Base-by-base conservation (phyloP, 2,888 invertebrate genomes). In the Melanophora roralis region DNA sequence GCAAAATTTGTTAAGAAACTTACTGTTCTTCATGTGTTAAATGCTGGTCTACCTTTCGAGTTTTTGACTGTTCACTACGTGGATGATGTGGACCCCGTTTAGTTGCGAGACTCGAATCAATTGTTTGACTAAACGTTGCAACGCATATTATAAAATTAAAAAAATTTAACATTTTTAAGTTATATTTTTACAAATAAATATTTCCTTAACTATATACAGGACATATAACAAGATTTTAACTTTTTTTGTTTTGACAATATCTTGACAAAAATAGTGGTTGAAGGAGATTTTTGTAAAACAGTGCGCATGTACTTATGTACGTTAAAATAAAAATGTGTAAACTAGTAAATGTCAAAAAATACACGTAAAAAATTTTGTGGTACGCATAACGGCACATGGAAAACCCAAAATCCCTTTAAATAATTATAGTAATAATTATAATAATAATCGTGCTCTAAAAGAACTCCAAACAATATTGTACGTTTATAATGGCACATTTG, bases 21-120 rank as follows among this genome's bases (percentile, higher is more conserved):
- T 89, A 96, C 96, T 93, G 93, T 45, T 92, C 92, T 87, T 96
- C 96, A 82, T 95, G 95, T 67, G 96, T 91, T 19, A 96, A 90
- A 84, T 95, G 91, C 9, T 92, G 90, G 85, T 96, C 95, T 40
- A 90, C 86, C 81, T 87, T 86, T 62, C 93, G 92, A 0, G 93
- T 95, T 51, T 95, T 91, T 23, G 88, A 85, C 16, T 90, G 87
- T 69, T 86, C 92, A 83, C 91, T 91, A 81, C 92, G 88, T 0
- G 94, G 94, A 90, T 94, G 94, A 89, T 94, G 94, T 0, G 94
- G 94, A 12, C 94, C 94, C 77, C 93, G 89, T 82, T 91, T 89
- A 1, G 89, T 71, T 2, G 86, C 86, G 78, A 82, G 23, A 4
- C 82, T 59, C 2, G 77, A 81, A 34, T 84, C 85, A 5, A 87